A percentile compares a stretch with the other conserved stretches of the same genome.
phyloP scores from a whole-genome alignment of 2,888 invertebrate species.

The Calameuta filiformis region DNA sequence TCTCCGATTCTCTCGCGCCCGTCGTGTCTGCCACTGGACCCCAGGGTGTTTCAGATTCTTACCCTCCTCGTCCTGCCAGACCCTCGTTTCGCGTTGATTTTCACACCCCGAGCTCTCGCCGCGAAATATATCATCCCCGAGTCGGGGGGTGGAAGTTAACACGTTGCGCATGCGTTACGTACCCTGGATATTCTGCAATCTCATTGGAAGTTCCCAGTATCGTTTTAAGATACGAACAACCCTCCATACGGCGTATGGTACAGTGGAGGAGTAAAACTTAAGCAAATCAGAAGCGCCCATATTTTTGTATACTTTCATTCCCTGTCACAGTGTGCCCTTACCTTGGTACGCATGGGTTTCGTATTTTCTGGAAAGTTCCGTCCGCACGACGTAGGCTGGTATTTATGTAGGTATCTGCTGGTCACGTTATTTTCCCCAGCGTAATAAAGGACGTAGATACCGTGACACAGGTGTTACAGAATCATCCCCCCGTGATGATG shows the following conservation, averaged over 20 bases:
- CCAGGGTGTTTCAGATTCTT: conserved; percentile 44
- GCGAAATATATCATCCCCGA: conserved; percentile 42
- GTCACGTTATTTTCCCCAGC: not conserved
- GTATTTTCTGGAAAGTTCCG: not conserved
- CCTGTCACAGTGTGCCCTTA: not conserved
- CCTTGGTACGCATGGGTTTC: not conserved
- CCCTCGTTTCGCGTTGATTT: conserved; percentile 47
- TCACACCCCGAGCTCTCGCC: conserved; percentile 56
- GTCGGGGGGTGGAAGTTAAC: conserved; percentile 36
- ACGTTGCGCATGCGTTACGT: not conserved
- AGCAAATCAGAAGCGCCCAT: not conserved
- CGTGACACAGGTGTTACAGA: not conserved
- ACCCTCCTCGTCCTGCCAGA: conserved; percentile 28
- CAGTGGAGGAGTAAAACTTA: not conserved
- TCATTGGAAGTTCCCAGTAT: conserved; percentile 51
- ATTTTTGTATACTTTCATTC: not conserved
- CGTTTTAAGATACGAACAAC: conserved; percentile 41
- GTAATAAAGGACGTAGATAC: not conserved
- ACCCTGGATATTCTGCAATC: conserved; percentile 35
- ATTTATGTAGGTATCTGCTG: not conserved
- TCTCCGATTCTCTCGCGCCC: conserved; percentile 12
- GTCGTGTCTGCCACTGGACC: not conserved
- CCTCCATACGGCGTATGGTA: not conserved
- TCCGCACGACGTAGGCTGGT: not conserved
- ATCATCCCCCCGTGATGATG: not conserved